Conservation (phyloP, 2,888 invertebrate species). For the Brassicogethes aeneus region DNA sequence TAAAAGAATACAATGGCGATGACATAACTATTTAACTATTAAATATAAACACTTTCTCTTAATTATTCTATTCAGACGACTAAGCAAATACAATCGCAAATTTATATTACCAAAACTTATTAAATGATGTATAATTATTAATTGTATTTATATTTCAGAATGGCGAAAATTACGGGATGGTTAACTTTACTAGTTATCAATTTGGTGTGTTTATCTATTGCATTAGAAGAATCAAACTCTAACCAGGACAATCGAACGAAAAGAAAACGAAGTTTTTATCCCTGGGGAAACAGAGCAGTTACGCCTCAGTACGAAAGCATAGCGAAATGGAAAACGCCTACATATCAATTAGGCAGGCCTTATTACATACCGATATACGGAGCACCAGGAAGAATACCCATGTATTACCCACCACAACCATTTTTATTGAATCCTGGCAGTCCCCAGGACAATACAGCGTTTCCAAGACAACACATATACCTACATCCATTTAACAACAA, state of each 20-base stretch:
- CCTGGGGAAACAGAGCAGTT: conserved; percentile 10
- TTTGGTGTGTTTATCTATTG: too few species aligned
- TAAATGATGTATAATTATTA: background rate
- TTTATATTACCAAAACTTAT: too few species aligned
- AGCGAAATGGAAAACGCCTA: conserved; percentile 22
- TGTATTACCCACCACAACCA: conserved; percentile 35
- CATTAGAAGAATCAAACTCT: too few species aligned
- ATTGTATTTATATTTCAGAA: background rate
- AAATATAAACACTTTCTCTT: too few species aligned
- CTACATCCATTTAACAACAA: background rate
- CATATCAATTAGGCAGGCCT: conserved; percentile 29
- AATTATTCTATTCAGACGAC: too few species aligned
- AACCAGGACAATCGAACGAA: too few species aligned
- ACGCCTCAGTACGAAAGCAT: conserved; percentile 17
- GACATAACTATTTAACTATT: too few species aligned
- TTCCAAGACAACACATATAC: conserved; percentile 6
- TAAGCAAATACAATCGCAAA: too few species aligned
- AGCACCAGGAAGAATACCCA: conserved; percentile 24
- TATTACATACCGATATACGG: conserved; percentile 36
- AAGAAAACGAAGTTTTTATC: conserved; percentile 15
- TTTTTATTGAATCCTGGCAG: conserved; percentile 23
- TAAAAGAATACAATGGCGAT: too few species aligned
- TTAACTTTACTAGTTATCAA: too few species aligned
- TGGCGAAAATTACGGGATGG: conserved; percentile 2
- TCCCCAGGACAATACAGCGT: conserved; percentile 25